Evolutionary conservation across 1,140 invertebrate genomes (phyloP), one percentile per base, ranked within the genome.

Genomic region (Pachypeltis micranthus): DNA sequence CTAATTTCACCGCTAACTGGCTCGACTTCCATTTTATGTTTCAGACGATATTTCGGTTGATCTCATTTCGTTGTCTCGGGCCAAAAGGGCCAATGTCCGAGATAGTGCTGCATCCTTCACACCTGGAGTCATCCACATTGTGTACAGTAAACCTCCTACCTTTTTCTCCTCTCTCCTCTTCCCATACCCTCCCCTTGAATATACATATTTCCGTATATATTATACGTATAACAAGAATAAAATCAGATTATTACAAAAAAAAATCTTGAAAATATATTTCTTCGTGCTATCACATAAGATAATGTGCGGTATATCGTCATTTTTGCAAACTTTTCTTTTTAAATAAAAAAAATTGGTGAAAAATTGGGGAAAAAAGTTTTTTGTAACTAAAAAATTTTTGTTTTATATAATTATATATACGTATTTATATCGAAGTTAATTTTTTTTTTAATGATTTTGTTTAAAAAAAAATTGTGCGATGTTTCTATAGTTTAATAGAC

Each of bases 41-140:
- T 51, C 47, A 51, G 47, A 51, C 47, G 47, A 51, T 51, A 51
- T 51, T 51, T 51, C 47, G 47, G n/a, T 51, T 51, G 47, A 51
- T 51, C 47, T 51, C 47, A 51, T 51, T 51, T 51, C 4, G 10
- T 51, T 51, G 47, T 51, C 47, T 51, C 47, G 10, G 47, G 12
- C 23, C n/a, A n/a, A n/a, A 21, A 10, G 47, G 47, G 47, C 4
- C 47, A 21, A 51, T 16, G 47, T 16, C 23, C 47, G 47, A 51
- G 47, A 51, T 51, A 21, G 12, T 51, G 23, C 47, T 16, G 12
- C 47, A 21, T 21, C 31, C 16, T 21, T 51, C 23, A 51, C 23
- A 10, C 47, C 47, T 16, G 47, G 47, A 51, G 47, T 21, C 47
- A 51, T 21, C 23, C 47, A 51, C 47, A 51, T 21, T 51, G 23